These are phyloP conservation scores for Malurus cyaneus DNA, from an alignment of 2,113 vertebrate genomes.

Conservation along the genomic window DNA sequence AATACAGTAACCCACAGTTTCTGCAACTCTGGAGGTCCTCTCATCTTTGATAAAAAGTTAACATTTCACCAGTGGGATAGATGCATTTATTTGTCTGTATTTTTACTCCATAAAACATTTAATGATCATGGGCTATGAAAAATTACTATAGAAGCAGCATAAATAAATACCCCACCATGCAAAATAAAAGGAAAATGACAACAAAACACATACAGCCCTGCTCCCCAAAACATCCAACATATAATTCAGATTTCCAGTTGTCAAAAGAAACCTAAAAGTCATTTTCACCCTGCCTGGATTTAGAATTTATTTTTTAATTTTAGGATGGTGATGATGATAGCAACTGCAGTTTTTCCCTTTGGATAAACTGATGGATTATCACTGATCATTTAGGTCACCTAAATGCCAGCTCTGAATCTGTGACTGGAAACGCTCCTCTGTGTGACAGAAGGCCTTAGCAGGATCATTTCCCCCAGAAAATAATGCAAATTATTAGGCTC, in stretches of 20 bases:
- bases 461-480: not conserved
- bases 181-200: not conserved
- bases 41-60: not conserved
- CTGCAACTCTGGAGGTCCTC: not conserved
- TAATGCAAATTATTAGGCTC: not conserved
- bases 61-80: not conserved
- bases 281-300: not conserved
- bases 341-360: not conserved
- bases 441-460: slow-evolving; percentile 10
- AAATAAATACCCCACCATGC: not conserved
- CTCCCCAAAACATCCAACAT: not conserved
- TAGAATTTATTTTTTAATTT: not conserved
- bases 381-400: slow-evolving; percentile 53
- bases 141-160: not conserved
- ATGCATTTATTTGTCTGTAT: not conserved
- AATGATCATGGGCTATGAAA: not conserved
- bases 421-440: not conserved
- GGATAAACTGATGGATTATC: not conserved
- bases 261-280: not conserved
- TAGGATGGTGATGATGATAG: not conserved
- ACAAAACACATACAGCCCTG: rapidly evolving
- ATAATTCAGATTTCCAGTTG: not conserved
- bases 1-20: not conserved
- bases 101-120: not conserved
- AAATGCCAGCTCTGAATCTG: slow-evolving; percentile 9